A percentile compares a stretch with the other conserved stretches of the same genome.
Evolutionary conservation across 2,113 vertebrate genomes (phyloP).

Genomic region (Tragulus kanchil): DNA sequence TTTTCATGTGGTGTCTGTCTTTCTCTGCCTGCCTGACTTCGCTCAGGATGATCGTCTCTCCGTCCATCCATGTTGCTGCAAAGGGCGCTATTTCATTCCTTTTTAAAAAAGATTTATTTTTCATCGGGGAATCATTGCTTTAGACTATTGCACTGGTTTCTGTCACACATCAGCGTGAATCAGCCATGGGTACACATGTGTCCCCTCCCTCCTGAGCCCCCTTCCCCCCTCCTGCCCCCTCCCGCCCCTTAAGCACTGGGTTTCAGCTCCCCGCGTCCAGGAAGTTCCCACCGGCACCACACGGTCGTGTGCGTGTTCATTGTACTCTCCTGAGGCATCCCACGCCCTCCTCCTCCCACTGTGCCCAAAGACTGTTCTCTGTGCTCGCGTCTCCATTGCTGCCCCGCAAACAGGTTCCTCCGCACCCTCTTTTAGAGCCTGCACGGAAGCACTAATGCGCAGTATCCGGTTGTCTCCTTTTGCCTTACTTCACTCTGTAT

Average conservation of each 20-base stretch:
- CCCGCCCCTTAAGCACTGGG: fast-evolving
- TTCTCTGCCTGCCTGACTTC: background rate
- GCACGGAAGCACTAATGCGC: too few relatives aligned
- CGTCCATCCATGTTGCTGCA: background rate
- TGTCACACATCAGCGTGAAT: background rate
- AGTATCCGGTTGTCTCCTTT: background rate
- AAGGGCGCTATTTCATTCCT: background rate
- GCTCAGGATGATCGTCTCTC: background rate
- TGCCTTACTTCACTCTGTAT: background rate
- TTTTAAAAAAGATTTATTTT: background rate
- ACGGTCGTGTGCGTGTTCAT: fast-evolving
- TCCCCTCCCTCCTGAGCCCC: background rate
- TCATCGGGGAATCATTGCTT: background rate
- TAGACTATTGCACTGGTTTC: background rate
- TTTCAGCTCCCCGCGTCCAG: background rate
- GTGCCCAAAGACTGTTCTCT: background rate
- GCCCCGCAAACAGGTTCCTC: background rate
- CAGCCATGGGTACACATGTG: background rate
- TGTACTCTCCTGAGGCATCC: fast-evolving
- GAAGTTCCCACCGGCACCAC: background rate
- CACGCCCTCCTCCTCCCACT: background rate
- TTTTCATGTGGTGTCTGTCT: fast-evolving
- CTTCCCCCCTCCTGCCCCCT: fast-evolving
- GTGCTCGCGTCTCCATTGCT: background rate
- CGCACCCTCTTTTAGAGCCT: background rate